A percentile compares a stretch with the other conserved stretches of the same genome.
Conservation (phyloP, 2,888 invertebrate species). For the Vesta saturnalis region DNA sequence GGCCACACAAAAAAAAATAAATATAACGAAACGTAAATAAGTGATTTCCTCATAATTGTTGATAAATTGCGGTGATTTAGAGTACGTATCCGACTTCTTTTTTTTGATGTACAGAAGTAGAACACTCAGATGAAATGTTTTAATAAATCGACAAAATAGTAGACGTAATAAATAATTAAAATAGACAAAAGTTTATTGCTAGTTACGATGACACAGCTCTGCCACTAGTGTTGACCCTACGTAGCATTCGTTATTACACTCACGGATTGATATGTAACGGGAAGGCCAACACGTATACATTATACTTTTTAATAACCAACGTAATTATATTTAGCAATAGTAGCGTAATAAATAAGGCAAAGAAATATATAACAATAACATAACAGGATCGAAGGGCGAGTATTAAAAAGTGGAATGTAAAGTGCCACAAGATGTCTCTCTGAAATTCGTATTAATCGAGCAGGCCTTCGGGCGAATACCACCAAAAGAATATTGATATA, state of each 20-base stretch:
- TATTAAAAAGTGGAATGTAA: constrained; percentile 37
- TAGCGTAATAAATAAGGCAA: constrained; percentile 12
- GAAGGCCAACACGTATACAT: constrained; percentile 33
- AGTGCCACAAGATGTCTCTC: constrained; percentile 73
- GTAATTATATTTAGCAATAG: constrained; percentile 15
- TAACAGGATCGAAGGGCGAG: constrained; percentile 38
- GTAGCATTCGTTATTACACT: constrained; percentile 32
- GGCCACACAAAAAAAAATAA: no score
- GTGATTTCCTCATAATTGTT: constrained; percentile 19
- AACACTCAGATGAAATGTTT: constrained; percentile 17
- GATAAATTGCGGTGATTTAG: neutral
- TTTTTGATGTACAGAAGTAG: constrained; percentile 14
- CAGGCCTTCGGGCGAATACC: constrained; percentile 56
- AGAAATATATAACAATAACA: constrained; percentile 16
- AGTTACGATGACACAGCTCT: constrained; percentile 32
- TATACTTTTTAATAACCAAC: constrained; percentile 22
- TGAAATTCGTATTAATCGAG: constrained; percentile 66
- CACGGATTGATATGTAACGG: constrained; percentile 30
- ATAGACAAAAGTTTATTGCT: constrained; percentile 28
- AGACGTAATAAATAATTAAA: constrained; percentile 30
- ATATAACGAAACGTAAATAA: constrained; percentile 21
- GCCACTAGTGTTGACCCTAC: constrained; percentile 38
- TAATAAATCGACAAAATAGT: constrained; percentile 20
- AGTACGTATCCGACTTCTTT: constrained; percentile 16
- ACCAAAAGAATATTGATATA: constrained; percentile 50